A percentile compares a stretch with the other conserved stretches of the same genome.
Conservation (phyloP, 2,888 invertebrate species). For the Drosophila subquinaria region DNA sequence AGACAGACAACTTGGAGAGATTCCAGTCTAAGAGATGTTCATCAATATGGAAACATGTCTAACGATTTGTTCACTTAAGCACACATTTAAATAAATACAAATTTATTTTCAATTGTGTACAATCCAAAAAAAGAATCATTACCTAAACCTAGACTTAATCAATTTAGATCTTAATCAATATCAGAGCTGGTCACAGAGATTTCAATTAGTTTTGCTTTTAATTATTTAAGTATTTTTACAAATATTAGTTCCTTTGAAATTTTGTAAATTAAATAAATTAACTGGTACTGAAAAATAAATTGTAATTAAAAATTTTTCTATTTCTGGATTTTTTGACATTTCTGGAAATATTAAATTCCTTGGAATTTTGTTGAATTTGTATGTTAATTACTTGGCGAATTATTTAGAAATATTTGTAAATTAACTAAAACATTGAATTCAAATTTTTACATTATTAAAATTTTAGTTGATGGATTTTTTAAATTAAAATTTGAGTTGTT, state of each 20-base stretch:
- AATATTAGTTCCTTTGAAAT: too few relatives aligned
- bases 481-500: too few relatives aligned
- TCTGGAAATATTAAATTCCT: too few relatives aligned
- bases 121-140: constrained; percentile 19
- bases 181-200: background rate
- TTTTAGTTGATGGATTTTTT: too few relatives aligned
- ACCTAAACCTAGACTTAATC: constrained; percentile 41
- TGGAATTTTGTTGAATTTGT: too few relatives aligned
- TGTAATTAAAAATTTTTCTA: too few relatives aligned
- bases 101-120: constrained; percentile 53
- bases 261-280: too few relatives aligned
- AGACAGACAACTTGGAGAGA: background rate
- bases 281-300: too few relatives aligned
- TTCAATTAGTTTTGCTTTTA: background rate
- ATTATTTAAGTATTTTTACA: too few relatives aligned
- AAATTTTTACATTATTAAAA: background rate
- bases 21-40: background rate
- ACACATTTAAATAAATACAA: constrained; percentile 56
- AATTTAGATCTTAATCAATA: constrained; percentile 15
- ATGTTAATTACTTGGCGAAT: too few relatives aligned
- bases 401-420: too few relatives aligned
- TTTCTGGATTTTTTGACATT: too few relatives aligned
- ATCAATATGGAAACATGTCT: background rate
- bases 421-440: background rate
- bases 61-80: background rate